Base-by-base conservation (phyloP, 2,888 invertebrate genomes). In the Polyploca ridens region DNA sequence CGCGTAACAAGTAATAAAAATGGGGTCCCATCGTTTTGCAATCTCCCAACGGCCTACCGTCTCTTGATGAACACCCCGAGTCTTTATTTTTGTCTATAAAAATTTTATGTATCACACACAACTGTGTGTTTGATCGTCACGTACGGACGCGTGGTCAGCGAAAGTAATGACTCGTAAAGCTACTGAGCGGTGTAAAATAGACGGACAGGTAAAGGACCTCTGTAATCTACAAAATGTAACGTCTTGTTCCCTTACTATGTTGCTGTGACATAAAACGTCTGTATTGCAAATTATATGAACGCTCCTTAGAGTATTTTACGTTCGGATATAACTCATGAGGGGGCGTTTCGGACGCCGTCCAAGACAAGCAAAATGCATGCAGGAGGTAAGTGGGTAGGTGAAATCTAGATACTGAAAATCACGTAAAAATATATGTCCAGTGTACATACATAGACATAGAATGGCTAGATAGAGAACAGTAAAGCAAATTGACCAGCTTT, bases 1-100 rank as follows among this genome's bases (percentile, higher is more conserved):
- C 76, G 87, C 92, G 93, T 90, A 89, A 93, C 93, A 91, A 84
- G 93, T 88, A 91, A 91, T 94, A 93, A 94, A 94, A 90, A 82
- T 66, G 84, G 87, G 89, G 85, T 77, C 82, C 88, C 89, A 92
- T 91, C 90, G 90, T 87, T 90, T 86, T 85, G 89, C 87, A 87
- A 90, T 90, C 89, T 82, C 86, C 89, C 86, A 77, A 73, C 83
- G 79, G 78, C 79, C 83, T 77, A 84, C 84, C 83, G 82, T 81
- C 78, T 84, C 81, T 83, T 90, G 93, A 93, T 91, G 91, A 91
- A 89, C 89, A 86, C 87, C 84, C 85, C 74, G 84, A 85, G 84
- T 87, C 88, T 91, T 90, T 89, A 89, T 90, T 83, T 84, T 87
- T 86, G 88, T 83, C 89, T 85, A 89, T 92, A 90, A 88, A 89